Evolutionary conservation across 1,140 invertebrate genomes (phyloP), one percentile per base, ranked within the genome.

Genomic region (Pachypsylla venusta): DNA sequence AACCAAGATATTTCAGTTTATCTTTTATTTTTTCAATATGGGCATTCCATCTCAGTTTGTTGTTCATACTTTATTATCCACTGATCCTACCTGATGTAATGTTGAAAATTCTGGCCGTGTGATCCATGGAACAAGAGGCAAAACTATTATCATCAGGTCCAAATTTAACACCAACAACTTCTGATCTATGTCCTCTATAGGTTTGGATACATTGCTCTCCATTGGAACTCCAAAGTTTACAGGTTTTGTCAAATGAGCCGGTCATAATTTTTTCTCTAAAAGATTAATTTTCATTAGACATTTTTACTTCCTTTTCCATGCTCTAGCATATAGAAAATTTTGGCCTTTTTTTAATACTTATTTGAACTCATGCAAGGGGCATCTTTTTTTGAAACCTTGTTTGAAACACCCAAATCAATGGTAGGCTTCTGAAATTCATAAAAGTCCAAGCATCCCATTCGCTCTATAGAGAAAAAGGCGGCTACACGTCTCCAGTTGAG

Each of bases 181-280:
- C 85, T 0, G 78, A 83, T 1, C 75, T 73, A 66, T 89, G 86
- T 1, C 87, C 85, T 73, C 77, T 78, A 60, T 86, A 75, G 0
- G 80, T 86, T 57, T 78, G 71, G 24, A 82, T 70, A 66, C 82
- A 85, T 56, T 82, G 79, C 0, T 82, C 85, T 1, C 75, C 80
- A 57, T 73, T 73, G 1, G 78, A 71, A 59, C 77, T 76, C 86
- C 85, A 89, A 54, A 89, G 70, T 63, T 77, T 81, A 24, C 80
- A 82, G 0, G 84, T 86, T 68, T 83, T 85, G 69, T 89, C 87
- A 69, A 89, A 89, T 0, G 85, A 87, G 27, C 83, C 84, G 0
- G 85, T 88, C 25, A 84, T 71, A 16, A 87, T 80, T 70, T 81
- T 80, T 66, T 87, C 81, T 53, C 85, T 88, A 67, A 54, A 71